A percentile compares a stretch with the other conserved stretches of the same genome.
Evolutionary conservation across 2,113 vertebrate species (phyloP).

Genomic region (Uropsilus gracilis): DNA sequence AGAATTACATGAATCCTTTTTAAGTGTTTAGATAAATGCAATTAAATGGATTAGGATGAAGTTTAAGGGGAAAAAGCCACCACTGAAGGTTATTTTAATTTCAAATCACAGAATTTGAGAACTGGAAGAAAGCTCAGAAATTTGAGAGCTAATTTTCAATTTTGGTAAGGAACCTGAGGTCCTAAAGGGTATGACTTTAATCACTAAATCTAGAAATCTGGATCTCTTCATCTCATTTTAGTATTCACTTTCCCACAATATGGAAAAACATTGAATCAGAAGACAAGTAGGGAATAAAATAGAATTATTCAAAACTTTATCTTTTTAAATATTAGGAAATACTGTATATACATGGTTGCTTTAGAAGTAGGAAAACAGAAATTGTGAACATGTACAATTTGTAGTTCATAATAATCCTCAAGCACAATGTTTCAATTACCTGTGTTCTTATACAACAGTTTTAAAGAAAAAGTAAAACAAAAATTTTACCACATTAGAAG

Average conservation of each 20-base stretch:
- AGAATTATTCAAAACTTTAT: conserved; percentile 12
- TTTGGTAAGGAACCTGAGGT: background rate
- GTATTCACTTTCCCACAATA: background rate
- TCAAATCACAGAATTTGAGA: conserved; percentile 16
- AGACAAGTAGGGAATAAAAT: background rate
- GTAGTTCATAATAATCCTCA: conserved; percentile 55
- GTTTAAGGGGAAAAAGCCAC: background rate
- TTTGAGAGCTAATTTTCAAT: background rate
- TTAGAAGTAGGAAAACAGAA: conserved; percentile 23
- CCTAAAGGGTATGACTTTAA: background rate
- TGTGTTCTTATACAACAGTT: conserved; percentile 33
- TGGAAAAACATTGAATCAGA: background rate
- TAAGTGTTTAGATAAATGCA: background rate
- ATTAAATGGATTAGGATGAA: conserved; percentile 8
- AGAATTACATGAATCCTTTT: conserved; percentile 38
- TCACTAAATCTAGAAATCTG: background rate
- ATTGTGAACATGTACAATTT: conserved; percentile 16
- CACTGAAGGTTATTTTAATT: background rate
- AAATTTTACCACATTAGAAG: conserved; percentile 61
- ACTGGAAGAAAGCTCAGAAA: conserved; percentile 13
- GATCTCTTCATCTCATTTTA: background rate
- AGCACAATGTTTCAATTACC: conserved; percentile 47
- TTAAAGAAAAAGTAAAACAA: conserved; percentile 25
- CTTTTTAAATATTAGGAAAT: conserved; percentile 46
- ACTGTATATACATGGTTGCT: conserved; percentile 35